These are phyloP conservation scores for Drosophila trichaetosa DNA, from an alignment of 2,888 invertebrate genomes.

Conservation along the genomic window DNA sequence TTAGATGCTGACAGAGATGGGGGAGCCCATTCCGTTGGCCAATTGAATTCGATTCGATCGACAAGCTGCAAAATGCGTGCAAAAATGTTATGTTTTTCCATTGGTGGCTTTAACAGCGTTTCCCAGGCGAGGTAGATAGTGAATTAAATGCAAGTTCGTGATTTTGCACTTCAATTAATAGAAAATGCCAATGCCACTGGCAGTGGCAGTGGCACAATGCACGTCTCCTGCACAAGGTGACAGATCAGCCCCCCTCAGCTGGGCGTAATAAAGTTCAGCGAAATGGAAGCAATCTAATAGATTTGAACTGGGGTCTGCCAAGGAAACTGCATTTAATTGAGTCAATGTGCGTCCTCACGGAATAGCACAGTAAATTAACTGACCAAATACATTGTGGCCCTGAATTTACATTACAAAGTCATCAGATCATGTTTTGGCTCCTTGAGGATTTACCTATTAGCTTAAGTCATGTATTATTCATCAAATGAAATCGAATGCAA, in stretches of 20 bases:
- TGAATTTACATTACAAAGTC: constrained; percentile 8
- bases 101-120: constrained; percentile 44
- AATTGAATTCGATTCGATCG: constrained; percentile 51
- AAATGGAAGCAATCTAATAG: constrained; percentile 38
- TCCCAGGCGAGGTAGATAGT: constrained; percentile 46
- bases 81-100: constrained; percentile 46
- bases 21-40: constrained; percentile 34
- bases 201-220: constrained; percentile 18
- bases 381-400: constrained; percentile 11
- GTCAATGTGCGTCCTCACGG: constrained; percentile 27
- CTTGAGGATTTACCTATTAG: neutral
- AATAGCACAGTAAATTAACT: constrained; percentile 23
- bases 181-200: neutral
- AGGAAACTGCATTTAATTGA: constrained; percentile 49
- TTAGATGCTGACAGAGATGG: constrained; percentile 41
- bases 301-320: constrained; percentile 7
- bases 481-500: neutral
- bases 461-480: neutral
- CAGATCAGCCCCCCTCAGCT: constrained; percentile 25
- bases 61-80: constrained; percentile 65
- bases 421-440: neutral
- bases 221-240: constrained; percentile 19
- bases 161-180: constrained; percentile 65
- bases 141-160: constrained; percentile 71
- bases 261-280: constrained; percentile 35